These are phyloP conservation scores for Phacellophora camtschatica DNA, from an alignment of 30 jellyfish, hydroid and myxozoan species.

Conservation along the genomic window DNA sequence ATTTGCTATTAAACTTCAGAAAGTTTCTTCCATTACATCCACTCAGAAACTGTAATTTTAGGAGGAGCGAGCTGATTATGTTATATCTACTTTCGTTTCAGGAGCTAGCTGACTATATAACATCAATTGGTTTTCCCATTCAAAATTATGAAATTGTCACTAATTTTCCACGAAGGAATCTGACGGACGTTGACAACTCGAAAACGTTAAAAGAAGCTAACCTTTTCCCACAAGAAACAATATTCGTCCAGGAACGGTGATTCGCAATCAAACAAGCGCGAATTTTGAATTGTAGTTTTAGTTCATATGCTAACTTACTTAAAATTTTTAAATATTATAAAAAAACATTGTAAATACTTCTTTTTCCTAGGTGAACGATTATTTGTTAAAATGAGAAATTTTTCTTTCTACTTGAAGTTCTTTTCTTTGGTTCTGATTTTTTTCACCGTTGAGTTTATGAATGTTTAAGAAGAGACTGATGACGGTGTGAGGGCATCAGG, in stretches of 20 bases:
- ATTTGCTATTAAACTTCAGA: too few species aligned
- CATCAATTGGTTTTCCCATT: slow-evolving; percentile 74
- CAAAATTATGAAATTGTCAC: slow-evolving; percentile 71
- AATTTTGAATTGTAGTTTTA: not conserved
- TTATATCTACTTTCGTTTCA: slow-evolving; percentile 38
- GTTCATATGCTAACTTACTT: not conserved
- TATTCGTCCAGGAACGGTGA: slow-evolving; percentile 87
- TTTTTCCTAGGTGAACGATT: not conserved
- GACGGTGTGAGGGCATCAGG: too few species aligned
- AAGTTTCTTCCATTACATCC: too few species aligned
- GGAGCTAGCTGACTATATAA: slow-evolving; percentile 72
- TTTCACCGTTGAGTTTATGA: too few species aligned
- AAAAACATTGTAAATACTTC: not conserved
- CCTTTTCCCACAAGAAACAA: slow-evolving; percentile 82
- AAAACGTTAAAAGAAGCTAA: slow-evolving; percentile 81
- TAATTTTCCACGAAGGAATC: slow-evolving; percentile 85
- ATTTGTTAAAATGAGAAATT: not conserved
- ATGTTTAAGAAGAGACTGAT: too few species aligned
- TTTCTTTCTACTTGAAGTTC: too few species aligned
- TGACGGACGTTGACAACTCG: slow-evolving; percentile 58
- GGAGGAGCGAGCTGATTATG: too few species aligned
- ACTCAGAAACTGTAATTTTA: too few species aligned
- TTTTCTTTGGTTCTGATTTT: too few species aligned
- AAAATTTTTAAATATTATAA: not conserved
- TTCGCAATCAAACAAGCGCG: not conserved